A percentile compares a stretch with the other conserved stretches of the same genome.
phyloP scores from a whole-genome alignment of 2,113 vertebrate genomes.

The Morone saxatilis region DNA sequence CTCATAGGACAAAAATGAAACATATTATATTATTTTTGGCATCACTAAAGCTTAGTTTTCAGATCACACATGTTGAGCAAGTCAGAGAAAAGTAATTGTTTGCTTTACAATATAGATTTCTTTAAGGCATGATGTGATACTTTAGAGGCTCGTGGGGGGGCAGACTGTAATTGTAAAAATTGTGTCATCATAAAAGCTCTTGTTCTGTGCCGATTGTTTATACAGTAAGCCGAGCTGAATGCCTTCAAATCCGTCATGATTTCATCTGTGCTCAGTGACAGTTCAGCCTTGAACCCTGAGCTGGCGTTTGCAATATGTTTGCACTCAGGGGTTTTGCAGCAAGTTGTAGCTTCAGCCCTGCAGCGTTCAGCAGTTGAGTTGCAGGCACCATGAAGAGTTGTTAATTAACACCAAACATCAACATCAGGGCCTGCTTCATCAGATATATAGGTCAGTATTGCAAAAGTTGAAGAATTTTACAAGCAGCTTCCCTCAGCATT shows the following conservation, averaged over 20 bases:
- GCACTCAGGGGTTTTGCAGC: background rate
- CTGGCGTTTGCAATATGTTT: conserved; percentile 20
- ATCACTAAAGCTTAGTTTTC: background rate
- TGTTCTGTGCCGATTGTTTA: conserved; percentile 6
- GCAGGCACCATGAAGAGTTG: conserved; percentile 19
- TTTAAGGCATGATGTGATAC: background rate
- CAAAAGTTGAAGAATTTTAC: background rate
- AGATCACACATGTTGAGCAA: background rate
- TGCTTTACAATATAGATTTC: background rate
- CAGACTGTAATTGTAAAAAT: background rate
- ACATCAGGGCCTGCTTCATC: background rate
- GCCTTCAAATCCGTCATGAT: background rate
- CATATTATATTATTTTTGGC: conserved; percentile 3
- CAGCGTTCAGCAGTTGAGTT: conserved; percentile 22
- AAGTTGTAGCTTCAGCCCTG: background rate
- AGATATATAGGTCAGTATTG: conserved; percentile 12
- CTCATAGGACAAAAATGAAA: background rate
- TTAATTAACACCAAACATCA: conserved; percentile 29
- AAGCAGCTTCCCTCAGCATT: background rate
- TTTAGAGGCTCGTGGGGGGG: background rate
- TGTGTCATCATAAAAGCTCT: background rate
- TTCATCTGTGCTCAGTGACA: conserved; percentile 24
- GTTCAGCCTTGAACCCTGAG: background rate
- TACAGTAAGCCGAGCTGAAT: background rate
- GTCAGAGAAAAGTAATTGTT: background rate